Percentiles rank a stretch among this genome's conserved stretches.
phyloP scores from a whole-genome alignment of 2,888 invertebrate genomes.

The Drosophila hamatofila region DNA sequence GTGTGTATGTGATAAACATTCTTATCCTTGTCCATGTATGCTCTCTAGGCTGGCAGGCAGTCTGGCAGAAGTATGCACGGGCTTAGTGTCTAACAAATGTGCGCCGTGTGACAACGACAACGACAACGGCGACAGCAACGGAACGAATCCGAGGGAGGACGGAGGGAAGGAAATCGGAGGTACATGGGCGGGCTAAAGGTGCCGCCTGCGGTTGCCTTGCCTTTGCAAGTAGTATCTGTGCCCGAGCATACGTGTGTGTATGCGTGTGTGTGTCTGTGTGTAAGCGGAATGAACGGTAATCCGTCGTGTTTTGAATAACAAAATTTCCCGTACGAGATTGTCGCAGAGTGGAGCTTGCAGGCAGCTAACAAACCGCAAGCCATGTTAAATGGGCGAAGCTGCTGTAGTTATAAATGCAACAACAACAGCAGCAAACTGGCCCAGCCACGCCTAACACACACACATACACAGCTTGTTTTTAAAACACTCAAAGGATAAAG shows the following conservation, averaged over 20 bases:
- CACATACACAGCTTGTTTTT: constrained; percentile 55
- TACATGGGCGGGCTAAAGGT: constrained; percentile 49
- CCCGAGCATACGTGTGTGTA: neutral
- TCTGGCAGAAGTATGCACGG: constrained; percentile 60
- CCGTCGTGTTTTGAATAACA: constrained; percentile 83
- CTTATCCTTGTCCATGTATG: constrained; percentile 71
- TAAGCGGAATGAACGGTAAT: constrained; percentile 83
- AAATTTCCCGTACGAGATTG: constrained; percentile 74
- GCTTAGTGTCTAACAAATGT: constrained; percentile 80
- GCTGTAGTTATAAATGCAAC: constrained; percentile 64
- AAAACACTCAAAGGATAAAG: constrained; percentile 78
- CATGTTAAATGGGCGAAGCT: constrained; percentile 73
- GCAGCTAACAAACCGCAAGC: constrained; percentile 81
- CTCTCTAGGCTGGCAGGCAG: constrained; percentile 33
- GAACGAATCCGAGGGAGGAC: neutral
- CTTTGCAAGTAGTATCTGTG: constrained; percentile 13
- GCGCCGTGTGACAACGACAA: constrained; percentile 78
- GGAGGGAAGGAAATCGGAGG: neutral
- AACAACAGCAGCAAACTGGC: constrained; percentile 10
- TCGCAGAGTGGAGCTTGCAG: constrained; percentile 69
- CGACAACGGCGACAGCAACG: constrained; percentile 40
- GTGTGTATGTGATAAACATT: constrained; percentile 76
- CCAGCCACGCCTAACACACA: constrained; percentile 37
- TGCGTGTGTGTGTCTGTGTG: constrained; percentile 45
- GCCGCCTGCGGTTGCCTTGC: constrained; percentile 62